Percentiles rank a stretch among this genome's conserved stretches.
These are phyloP conservation scores for Cladorhizidae sp. DNA, from an alignment of 37 sponge, comb jelly and placozoan species.

Conservation along the genomic window DNA sequence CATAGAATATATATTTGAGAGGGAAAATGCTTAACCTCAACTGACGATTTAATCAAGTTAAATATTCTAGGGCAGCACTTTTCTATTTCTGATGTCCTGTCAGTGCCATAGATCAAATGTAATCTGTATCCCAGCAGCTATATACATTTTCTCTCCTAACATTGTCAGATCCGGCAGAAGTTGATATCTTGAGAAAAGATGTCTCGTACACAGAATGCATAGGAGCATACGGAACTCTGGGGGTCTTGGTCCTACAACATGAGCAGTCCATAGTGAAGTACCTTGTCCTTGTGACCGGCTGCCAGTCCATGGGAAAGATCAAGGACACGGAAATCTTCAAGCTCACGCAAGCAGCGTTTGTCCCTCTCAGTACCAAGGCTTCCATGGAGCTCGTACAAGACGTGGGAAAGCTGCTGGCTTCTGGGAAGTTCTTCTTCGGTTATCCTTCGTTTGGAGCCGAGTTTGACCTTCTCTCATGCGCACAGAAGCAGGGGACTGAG, in stretches of 20 bases:
- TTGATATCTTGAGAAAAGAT: constrained; percentile 52
- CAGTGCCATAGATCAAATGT: too few relatives aligned
- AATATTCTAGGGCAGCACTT: too few relatives aligned
- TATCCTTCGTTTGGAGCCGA: constrained; percentile 38
- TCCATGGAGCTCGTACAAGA: constrained; percentile 59
- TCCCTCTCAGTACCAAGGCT: constrained; percentile 36
- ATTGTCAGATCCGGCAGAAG: constrained; percentile 63
- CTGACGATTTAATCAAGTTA: too few relatives aligned
- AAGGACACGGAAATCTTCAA: constrained; percentile 70
- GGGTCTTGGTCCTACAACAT: constrained; percentile 50
- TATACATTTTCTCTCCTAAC: background rate
- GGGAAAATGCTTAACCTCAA: too few relatives aligned
- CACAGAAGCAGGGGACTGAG: constrained; percentile 57
- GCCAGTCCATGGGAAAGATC: constrained; percentile 68
- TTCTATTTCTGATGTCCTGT: too few relatives aligned
- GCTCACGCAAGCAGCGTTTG: constrained; percentile 66
- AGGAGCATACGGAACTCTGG: constrained; percentile 75
- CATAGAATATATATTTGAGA: too few relatives aligned
- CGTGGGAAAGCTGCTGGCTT: constrained; percentile 67
- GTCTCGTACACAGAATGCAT: constrained; percentile 38
- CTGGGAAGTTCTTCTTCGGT: constrained; percentile 77
- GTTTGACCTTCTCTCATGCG: constrained; percentile 54
- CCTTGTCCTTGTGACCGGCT: constrained; percentile 74
- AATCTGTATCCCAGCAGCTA: too few relatives aligned
- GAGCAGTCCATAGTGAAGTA: constrained; percentile 29